Conservation (phyloP, 2,797 vertebrate genomes). For the Fundulus diaphanus region DNA sequence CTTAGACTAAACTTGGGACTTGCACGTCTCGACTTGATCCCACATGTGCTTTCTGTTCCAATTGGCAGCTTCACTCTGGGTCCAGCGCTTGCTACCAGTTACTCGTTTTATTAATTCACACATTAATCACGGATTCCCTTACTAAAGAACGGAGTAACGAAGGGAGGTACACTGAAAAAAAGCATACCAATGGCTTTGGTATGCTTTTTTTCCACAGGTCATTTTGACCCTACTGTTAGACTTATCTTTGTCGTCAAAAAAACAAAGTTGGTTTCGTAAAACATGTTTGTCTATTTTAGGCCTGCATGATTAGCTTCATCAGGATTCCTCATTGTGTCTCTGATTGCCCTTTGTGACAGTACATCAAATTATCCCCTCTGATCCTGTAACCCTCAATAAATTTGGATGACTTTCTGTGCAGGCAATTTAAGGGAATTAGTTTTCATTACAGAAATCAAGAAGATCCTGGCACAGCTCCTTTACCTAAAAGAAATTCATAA, state of each 20-base stretch:
- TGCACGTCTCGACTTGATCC: too few relatives aligned
- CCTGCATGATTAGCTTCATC: slow-evolving; percentile 72
- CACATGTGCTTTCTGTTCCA: too few relatives aligned
- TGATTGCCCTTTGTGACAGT: slow-evolving; percentile 73
- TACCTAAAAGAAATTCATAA: slow-evolving; percentile 52
- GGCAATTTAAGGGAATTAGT: slow-evolving; percentile 79
- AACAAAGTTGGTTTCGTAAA: slow-evolving; percentile 58
- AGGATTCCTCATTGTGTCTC: slow-evolving; percentile 60
- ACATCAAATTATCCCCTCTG: slow-evolving; percentile 76
- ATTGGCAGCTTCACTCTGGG: too few relatives aligned
- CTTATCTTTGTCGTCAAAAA: slow-evolving; percentile 46
- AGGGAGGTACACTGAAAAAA: too few relatives aligned
- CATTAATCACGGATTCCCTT: too few relatives aligned
- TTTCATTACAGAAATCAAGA: slow-evolving; percentile 77
- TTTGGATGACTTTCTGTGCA: slow-evolving; percentile 78
- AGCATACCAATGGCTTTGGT: too few relatives aligned
- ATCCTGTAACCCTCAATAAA: slow-evolving; percentile 75
- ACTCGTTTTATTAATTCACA: too few relatives aligned
- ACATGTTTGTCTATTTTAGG: slow-evolving; percentile 53
- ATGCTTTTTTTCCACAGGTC: slow-evolving; percentile 21
- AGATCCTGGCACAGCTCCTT: slow-evolving; percentile 72
- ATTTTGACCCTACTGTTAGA: slow-evolving; percentile 24
- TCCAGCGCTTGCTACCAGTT: too few relatives aligned
- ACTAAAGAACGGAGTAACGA: too few relatives aligned
- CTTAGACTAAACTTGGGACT: too few relatives aligned